These are phyloP conservation scores for Grantiella picta DNA, from an alignment of 2,113 vertebrate genomes.

Conservation along the genomic window DNA sequence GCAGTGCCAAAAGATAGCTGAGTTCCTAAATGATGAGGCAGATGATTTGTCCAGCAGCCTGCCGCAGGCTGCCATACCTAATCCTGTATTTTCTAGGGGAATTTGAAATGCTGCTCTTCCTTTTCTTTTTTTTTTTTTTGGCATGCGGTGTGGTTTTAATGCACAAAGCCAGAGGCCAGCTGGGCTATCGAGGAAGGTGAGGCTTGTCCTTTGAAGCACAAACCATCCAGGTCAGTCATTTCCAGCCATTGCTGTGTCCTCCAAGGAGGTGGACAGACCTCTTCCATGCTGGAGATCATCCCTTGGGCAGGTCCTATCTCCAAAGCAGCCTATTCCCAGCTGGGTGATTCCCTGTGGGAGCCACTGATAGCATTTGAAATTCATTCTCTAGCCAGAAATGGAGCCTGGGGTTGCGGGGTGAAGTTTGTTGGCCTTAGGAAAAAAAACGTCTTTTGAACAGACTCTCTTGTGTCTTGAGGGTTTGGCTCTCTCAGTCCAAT, in stretches of 20 bases:
- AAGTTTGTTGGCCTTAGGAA: not conserved
- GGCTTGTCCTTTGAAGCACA: constrained; percentile 56
- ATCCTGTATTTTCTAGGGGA: constrained; percentile 25
- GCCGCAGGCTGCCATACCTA: not conserved
- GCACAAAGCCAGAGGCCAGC: not conserved
- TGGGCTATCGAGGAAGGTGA: not conserved
- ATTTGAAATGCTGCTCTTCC: constrained; percentile 36
- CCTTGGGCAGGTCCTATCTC: not conserved
- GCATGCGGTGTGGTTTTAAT: not conserved
- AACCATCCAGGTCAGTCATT: not conserved
- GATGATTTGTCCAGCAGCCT: not conserved
- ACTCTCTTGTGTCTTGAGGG: not conserved
- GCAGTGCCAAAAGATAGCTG: constrained; percentile 18
- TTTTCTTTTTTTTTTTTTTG: not conserved
- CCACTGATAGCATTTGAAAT: constrained; percentile 5
- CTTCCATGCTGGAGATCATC: not conserved
- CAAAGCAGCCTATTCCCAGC: not conserved
- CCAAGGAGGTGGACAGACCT: not conserved
- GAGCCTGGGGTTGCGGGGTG: not conserved
- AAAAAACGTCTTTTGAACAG: not conserved
- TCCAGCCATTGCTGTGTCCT: not conserved
- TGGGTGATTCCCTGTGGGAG: not conserved
- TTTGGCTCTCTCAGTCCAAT: not conserved
- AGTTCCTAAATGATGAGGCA: not conserved
- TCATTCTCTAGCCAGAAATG: constrained; percentile 19